Percentiles rank a stretch among this genome's conserved stretches.
phyloP scores from a whole-genome alignment of 1,140 invertebrate species.

The Diabrotica virgifera region DNA sequence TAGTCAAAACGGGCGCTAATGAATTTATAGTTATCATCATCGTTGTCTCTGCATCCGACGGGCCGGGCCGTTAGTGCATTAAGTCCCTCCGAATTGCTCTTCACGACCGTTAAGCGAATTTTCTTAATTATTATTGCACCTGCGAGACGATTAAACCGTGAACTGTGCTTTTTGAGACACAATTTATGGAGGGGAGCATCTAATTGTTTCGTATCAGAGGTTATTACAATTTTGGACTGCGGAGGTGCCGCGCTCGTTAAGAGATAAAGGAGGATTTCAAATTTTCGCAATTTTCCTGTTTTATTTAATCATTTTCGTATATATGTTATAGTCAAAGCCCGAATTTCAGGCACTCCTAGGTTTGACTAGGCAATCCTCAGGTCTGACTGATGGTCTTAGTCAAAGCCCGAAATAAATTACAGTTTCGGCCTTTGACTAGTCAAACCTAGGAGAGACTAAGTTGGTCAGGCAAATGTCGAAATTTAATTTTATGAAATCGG shows the following conservation, averaged over 20 bases:
- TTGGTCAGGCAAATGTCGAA: too few relatives aligned
- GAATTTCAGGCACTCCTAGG: too few relatives aligned
- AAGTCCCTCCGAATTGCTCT: constrained; percentile 33
- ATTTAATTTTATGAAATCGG: too few relatives aligned
- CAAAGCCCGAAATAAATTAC: too few relatives aligned
- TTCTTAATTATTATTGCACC: constrained; percentile 37
- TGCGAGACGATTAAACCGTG: constrained; percentile 32
- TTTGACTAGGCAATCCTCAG: too few relatives aligned
- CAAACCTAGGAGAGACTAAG: too few relatives aligned
- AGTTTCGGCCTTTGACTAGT: too few relatives aligned
- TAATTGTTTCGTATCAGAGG: constrained; percentile 26
- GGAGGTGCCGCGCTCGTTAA: not conserved
- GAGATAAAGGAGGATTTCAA: not conserved
- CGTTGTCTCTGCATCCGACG: constrained; percentile 8
- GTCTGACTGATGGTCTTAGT: too few relatives aligned
- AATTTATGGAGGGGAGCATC: constrained; percentile 14
- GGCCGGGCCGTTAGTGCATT: constrained; percentile 25
- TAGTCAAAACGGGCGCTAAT: constrained; percentile 38
- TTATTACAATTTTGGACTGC: not conserved
- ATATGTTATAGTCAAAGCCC: too few relatives aligned
- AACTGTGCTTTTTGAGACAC: constrained; percentile 6
- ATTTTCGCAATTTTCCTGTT: too few relatives aligned
- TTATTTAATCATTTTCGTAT: too few relatives aligned
- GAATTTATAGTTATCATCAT: constrained; percentile 42
- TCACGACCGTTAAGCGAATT: constrained; percentile 22